A percentile compares a stretch with the other conserved stretches of the same genome.
Conservation (phyloP, 2,888 invertebrate species). For the Alentia gelatinosa region DNA sequence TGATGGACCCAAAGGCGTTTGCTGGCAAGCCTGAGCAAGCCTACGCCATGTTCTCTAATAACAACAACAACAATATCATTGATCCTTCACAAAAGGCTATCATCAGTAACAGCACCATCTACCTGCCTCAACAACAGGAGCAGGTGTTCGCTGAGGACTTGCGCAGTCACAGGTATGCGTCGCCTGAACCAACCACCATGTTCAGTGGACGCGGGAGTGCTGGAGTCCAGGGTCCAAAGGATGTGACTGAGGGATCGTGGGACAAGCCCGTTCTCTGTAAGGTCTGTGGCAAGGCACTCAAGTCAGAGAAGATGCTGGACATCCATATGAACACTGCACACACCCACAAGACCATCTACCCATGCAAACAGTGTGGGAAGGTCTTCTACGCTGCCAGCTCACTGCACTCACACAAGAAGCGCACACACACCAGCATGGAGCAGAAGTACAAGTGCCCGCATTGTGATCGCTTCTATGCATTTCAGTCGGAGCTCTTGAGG, state of each 20-base stretch:
- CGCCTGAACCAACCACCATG: not conserved
- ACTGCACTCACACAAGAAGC: slow-evolving; percentile 58
- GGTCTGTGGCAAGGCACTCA: slow-evolving; percentile 50
- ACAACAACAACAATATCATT: slow-evolving; percentile 9
- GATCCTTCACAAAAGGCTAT: slow-evolving; percentile 42
- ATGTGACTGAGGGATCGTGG: slow-evolving; percentile 24
- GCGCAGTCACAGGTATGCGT: slow-evolving; percentile 18
- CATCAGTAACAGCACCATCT: not conserved
- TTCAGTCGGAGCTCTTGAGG: slow-evolving; percentile 56
- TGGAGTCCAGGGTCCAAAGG: not conserved
- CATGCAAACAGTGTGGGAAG: slow-evolving; percentile 55
- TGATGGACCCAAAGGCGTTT: slow-evolving; percentile 32
- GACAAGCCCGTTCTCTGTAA: slow-evolving; percentile 40
- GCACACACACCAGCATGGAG: slow-evolving; percentile 54
- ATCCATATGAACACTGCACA: slow-evolving; percentile 71
- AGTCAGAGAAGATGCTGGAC: slow-evolving; percentile 63
- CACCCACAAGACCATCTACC: slow-evolving; percentile 58
- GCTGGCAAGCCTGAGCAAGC: slow-evolving; percentile 1
- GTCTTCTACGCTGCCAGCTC: slow-evolving; percentile 57
- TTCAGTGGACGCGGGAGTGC: not conserved
- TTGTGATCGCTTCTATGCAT: slow-evolving; percentile 52
- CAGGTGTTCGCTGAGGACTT: slow-evolving; percentile 40
- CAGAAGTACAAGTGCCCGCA: slow-evolving; percentile 57
- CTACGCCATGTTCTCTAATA: slow-evolving; percentile 4
- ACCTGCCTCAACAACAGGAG: slow-evolving; percentile 27